Base-by-base conservation (phyloP, 2,888 invertebrate species). In the Brenthis hecate region DNA sequence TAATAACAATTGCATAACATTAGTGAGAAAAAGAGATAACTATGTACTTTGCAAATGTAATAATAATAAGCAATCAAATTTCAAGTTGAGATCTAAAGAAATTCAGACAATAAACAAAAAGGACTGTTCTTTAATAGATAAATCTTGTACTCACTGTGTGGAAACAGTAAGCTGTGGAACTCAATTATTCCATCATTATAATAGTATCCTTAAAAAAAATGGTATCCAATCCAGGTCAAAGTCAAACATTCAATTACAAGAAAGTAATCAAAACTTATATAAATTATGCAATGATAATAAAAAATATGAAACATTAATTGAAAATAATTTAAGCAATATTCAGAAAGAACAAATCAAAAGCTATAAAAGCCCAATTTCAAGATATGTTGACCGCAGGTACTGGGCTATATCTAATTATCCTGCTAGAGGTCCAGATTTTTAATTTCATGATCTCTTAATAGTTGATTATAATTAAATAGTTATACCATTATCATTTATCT, bases 351-450 rank as follows among this genome's bases (percentile, higher is more conserved):
- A 57, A 19, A 67, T 57, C 8, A 55, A 56, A 58, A 58, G 13
- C 13, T 56, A 72, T 43, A 19, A 13, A 19, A 55, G 36, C 32
- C 36, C 43, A 50, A 47, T 23, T 55, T 56, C 56, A 50, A 66
- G 60, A 65, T 67, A 50, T 67, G 60, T 77, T 70, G 77, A 77
- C 64, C 80, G 79, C 51, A 85, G 81, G 72, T 79, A 85, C 54
- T 91, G 91, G 91, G 83, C 89, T 43, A 65, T 91, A 63, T 79
- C 85, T 13, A 79, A 77, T 66, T 78, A 80, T 65, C 82, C 82
- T 14, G 70, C 75, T 3, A 80, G 78, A 70, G 90, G 90, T 11
- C 91, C 91, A 28, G 91, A 91, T 74, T 91, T 91, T 76, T 91
- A 76, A 80, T 14, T 14, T 51, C 56, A 60, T 56, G 36, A 53